Evolutionary conservation across 2,113 vertebrate species (phyloP).

Genomic region (Leucopsar rothschildi): DNA sequence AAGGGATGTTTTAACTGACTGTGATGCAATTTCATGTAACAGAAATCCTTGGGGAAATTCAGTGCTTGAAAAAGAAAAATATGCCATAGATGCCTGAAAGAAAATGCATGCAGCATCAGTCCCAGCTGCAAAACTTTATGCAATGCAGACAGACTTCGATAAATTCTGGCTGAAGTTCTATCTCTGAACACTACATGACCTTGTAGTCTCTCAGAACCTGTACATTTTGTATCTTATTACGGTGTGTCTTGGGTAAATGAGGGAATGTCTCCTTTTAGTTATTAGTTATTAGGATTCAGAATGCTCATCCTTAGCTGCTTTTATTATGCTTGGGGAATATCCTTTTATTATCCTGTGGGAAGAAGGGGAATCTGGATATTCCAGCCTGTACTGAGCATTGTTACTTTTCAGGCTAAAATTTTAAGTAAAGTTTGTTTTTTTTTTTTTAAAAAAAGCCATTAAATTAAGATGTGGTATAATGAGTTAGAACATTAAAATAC

Average conservation of each 20-base stretch:
- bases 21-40: not conserved
- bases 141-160: not conserved
- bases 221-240: not conserved
- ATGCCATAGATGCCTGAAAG: not conserved
- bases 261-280: not conserved
- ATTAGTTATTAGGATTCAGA: not conserved
- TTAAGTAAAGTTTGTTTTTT: not conserved
- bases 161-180: not conserved
- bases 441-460: not conserved
- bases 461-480: not conserved
- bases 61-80: not conserved
- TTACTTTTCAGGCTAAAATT: not conserved
- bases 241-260: not conserved
- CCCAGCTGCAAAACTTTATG: not conserved
- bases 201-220: not conserved
- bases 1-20: not conserved
- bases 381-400: not conserved
- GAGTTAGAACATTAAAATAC: not conserved
- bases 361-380: not conserved
- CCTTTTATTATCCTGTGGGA: not conserved
- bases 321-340: not conserved
- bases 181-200: not conserved
- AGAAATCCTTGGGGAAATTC: not conserved
- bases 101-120: not conserved
- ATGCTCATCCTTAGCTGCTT: not conserved